Conservation (phyloP, 2,888 invertebrate genomes). For the Eristalis arbustorum region DNA sequence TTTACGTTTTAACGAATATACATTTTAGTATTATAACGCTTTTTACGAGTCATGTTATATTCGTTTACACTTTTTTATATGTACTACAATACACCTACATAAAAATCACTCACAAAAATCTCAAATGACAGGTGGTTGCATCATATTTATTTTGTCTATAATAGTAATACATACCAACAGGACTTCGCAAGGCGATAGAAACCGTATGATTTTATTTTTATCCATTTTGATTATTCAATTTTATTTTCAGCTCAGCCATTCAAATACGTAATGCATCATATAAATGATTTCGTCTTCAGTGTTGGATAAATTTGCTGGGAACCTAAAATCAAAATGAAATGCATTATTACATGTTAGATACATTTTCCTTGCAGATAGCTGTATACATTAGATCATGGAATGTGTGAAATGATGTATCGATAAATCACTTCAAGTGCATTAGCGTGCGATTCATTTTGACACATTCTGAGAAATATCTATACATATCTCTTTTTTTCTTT, state of each 20-base stretch:
- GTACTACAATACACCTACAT: neutral
- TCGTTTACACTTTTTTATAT: too few relatives aligned
- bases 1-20: too few relatives aligned
- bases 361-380: neutral
- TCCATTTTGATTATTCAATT: constrained; percentile 58
- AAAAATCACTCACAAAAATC: neutral
- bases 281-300: neutral
- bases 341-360: neutral
- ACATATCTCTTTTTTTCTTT: too few relatives aligned
- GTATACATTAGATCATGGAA: neutral
- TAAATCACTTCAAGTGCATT: neutral
- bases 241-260: constrained; percentile 65
- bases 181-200: constrained; percentile 62
- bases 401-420: neutral
- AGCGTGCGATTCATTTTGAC: too few relatives aligned
- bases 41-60: too few relatives aligned
- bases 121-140: too few relatives aligned
- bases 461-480: too few relatives aligned
- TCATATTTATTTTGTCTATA: too few relatives aligned
- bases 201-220: constrained; percentile 51
- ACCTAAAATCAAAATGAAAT: constrained; percentile 14
- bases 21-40: too few relatives aligned
- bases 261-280: constrained; percentile 54
- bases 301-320: neutral
- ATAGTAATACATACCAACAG: constrained; percentile 52